These are phyloP conservation scores for Oncorhynchus kisutch DNA, from an alignment of 2,113 vertebrate species.

Conservation along the genomic window DNA sequence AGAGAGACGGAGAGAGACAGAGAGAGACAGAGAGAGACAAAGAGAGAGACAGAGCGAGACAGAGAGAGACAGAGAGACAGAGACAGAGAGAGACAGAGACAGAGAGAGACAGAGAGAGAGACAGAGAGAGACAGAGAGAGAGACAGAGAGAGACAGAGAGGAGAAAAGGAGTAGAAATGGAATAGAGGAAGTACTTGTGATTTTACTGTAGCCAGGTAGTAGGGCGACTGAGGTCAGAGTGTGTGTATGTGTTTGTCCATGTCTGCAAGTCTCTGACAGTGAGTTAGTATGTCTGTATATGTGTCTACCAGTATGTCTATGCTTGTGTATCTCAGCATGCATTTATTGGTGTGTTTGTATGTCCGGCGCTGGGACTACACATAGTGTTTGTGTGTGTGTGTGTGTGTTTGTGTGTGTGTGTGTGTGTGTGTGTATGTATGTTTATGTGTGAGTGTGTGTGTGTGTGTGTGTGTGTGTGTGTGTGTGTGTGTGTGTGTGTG, in stretches of 20 bases:
- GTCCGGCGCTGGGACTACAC: neutral
- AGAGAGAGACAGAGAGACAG: too few relatives aligned
- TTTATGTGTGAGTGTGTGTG: neutral
- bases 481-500: neutral
- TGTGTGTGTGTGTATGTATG: neutral
- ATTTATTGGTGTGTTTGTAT: neutral
- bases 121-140: neutral
- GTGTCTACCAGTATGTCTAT: neutral
- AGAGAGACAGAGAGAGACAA: too few relatives aligned
- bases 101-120: neutral
- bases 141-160: conserved; percentile 3
- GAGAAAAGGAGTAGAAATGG: neutral
- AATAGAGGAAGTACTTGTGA: neutral
- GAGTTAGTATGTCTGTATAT: neutral
- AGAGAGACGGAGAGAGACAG: neutral
- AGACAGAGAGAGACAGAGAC: too few relatives aligned
- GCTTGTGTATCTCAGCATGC: neutral
- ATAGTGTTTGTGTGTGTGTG: conserved; percentile 4
- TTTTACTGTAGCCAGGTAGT: neutral
- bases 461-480: neutral
- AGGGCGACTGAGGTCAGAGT: neutral
- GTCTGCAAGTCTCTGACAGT: too few relatives aligned
- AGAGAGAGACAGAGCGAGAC: too few relatives aligned
- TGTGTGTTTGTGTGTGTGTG: neutral
- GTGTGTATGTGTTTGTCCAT: neutral